phyloP scores from a whole-genome alignment of 23 tunicate species.

The Styela clava region DNA sequence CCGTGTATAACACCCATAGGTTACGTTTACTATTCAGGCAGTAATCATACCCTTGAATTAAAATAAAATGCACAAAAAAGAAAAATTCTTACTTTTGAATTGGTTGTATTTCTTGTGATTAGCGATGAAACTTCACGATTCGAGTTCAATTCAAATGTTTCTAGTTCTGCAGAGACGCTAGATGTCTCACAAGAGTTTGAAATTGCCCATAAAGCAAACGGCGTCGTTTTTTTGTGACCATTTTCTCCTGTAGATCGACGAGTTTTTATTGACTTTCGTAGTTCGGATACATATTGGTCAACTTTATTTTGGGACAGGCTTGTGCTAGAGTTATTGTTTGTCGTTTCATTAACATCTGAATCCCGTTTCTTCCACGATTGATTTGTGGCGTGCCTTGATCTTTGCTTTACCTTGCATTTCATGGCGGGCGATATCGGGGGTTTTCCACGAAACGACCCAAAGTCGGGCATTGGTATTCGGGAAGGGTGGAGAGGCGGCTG shows the following conservation, averaged over 20 bases:
- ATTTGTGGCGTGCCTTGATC: neutral
- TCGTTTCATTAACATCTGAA: neutral
- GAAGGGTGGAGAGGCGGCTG: neutral
- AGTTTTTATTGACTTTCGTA: conserved; percentile 16
- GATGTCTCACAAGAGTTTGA: neutral
- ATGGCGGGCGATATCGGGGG: neutral
- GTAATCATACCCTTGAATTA: too few relatives aligned
- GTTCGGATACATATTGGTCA: conserved; percentile 15
- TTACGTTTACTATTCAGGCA: too few relatives aligned
- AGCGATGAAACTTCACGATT: neutral
- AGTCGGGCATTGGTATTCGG: conserved; percentile 7
- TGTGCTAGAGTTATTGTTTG: neutral
- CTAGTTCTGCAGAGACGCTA: conserved; percentile 12
- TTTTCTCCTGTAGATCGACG: neutral
- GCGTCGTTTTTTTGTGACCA: conserved; percentile 4
- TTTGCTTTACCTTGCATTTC: too few relatives aligned
- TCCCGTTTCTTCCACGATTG: neutral
- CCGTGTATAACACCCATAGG: too few relatives aligned
- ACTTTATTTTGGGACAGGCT: conserved; percentile 3
- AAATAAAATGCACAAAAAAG: too few relatives aligned
- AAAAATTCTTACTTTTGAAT: neutral
- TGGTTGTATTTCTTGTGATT: neutral
- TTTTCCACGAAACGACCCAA: conserved; percentile 15
- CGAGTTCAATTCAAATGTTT: neutral
- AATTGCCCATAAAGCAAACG: conserved; percentile 24